A percentile compares a stretch with the other conserved stretches of the same genome.
These are phyloP conservation scores for Petrocephalus sullivani DNA, from an alignment of 2,797 vertebrate species.

Conservation along the genomic window DNA sequence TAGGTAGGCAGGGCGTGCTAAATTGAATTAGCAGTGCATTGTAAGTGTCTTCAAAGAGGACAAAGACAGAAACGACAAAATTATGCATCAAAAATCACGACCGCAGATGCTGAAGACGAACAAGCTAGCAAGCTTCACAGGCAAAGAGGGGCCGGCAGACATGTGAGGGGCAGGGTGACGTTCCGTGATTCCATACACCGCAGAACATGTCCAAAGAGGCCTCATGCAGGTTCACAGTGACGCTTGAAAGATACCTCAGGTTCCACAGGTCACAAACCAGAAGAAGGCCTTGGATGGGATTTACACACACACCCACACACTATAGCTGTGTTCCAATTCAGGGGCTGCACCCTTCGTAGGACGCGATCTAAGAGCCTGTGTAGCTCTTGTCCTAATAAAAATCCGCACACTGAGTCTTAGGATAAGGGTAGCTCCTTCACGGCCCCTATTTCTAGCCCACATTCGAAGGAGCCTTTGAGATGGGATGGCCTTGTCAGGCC, in stretches of 20 bases:
- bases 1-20: background rate
- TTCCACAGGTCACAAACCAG: background rate
- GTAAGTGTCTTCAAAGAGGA: background rate
- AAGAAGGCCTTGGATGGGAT: background rate
- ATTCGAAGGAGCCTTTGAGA: background rate
- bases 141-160: background rate
- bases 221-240: background rate
- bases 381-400: background rate
- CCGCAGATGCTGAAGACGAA: background rate
- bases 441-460: background rate
- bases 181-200: background rate
- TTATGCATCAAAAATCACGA: background rate
- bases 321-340: background rate
- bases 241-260: background rate
- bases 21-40: background rate
- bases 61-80: background rate
- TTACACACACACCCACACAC: background rate
- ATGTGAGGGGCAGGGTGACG: background rate
- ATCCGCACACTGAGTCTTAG: background rate
- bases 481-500: background rate
- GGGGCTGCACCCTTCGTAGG: background rate
- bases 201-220: background rate
- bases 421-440: background rate
- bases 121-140: background rate
- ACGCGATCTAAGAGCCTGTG: background rate